phyloP scores from a whole-genome alignment of 1,140 invertebrate species.

The Drosophila littoralis region DNA sequence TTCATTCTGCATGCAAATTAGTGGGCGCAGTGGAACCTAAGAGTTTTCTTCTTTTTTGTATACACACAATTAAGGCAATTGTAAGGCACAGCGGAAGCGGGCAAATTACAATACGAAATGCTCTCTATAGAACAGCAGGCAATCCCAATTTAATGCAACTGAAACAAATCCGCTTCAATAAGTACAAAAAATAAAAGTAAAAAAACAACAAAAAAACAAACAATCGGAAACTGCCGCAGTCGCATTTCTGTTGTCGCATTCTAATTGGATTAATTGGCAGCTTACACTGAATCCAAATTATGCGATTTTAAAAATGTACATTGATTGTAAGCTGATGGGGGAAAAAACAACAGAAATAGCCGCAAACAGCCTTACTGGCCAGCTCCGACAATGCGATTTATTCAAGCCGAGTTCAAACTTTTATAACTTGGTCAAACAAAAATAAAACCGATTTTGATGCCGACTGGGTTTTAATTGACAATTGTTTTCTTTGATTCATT shows the following conservation, averaged over 20 bases:
- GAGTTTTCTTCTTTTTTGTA: conserved; percentile 17
- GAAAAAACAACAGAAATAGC: no score
- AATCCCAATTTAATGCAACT: conserved; percentile 23
- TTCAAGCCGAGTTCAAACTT: neutral
- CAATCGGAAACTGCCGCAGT: neutral
- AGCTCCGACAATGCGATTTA: no score
- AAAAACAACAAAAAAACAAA: neutral
- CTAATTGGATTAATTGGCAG: conserved; percentile 31
- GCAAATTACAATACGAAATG: conserved; percentile 23
- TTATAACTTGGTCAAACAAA: neutral
- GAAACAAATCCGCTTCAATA: conserved; percentile 31
- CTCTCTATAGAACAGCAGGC: neutral
- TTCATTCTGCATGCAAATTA: conserved; percentile 67
- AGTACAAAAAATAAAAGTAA: conserved; percentile 7
- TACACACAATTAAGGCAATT: conserved; percentile 35
- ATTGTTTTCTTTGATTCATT: neutral
- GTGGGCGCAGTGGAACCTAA: conserved; percentile 1
- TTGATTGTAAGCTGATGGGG: no score
- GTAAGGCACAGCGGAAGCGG: conserved; percentile 9
- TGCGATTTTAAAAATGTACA: conserved; percentile 2
- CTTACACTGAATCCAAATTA: conserved; percentile 23
- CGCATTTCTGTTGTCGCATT: conserved; percentile 9
- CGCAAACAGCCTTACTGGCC: no score
- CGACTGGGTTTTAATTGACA: no score
- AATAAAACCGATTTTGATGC: neutral